A percentile compares a stretch with the other conserved stretches of the same genome.
phyloP scores from a whole-genome alignment of 37 sponge, comb jelly and placozoan species.

The Spongia lamella region DNA sequence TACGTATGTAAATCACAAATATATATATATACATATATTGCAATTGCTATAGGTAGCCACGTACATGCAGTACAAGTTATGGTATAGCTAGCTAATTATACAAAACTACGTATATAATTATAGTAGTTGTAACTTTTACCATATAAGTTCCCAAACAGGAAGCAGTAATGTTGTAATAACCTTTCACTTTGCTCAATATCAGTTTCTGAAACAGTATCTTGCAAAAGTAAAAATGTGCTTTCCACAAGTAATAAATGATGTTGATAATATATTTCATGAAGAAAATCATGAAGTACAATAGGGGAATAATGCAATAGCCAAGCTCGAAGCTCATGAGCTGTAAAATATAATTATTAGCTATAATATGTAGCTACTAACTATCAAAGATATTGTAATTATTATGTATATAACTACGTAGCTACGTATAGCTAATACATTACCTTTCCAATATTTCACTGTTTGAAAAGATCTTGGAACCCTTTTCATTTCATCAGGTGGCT shows the following conservation, averaged over 20 bases:
- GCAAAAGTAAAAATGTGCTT: conserved; percentile 28
- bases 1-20: no score
- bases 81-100: no score
- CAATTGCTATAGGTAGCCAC: background rate
- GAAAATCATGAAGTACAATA: conserved; percentile 22
- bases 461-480: conserved; percentile 34
- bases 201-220: conserved; percentile 16
- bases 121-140: conserved; percentile 8
- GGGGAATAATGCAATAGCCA: conserved; percentile 44
- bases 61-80: background rate
- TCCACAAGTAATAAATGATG: conserved; percentile 40
- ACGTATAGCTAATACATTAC: conserved; percentile 35
- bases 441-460: conserved; percentile 56
- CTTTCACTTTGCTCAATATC: conserved; percentile 10
- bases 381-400: no score
- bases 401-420: no score
- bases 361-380: no score
- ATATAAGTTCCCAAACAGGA: conserved; percentile 16
- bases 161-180: conserved; percentile 28
- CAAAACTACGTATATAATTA: background rate
- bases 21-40: conserved; percentile 1
- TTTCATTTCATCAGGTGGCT: conserved; percentile 29
- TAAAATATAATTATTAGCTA: no score
- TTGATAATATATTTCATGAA: conserved; percentile 28
- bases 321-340: conserved; percentile 36